Percentiles rank a stretch among this genome's conserved stretches.
Conservation (phyloP, 2,888 invertebrate species). For the Napeogenes sylphis region DNA sequence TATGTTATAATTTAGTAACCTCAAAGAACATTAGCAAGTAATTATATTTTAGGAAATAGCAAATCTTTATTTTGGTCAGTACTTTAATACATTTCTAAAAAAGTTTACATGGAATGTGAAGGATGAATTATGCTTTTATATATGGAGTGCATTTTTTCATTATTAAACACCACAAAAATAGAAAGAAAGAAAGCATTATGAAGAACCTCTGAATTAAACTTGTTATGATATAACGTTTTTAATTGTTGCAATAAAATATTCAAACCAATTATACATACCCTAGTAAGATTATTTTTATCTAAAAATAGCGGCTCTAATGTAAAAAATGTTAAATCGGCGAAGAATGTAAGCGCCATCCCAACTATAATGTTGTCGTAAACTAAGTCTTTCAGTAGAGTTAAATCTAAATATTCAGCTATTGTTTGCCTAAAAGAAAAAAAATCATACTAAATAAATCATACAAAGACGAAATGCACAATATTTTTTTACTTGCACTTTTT, state of each 20-base stretch:
- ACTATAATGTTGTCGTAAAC: conserved; percentile 83
- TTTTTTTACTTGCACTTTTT: background rate
- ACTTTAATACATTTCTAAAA: no score
- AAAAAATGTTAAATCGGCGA: conserved; percentile 83
- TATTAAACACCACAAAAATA: no score
- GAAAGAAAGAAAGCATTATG: background rate
- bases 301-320: conserved; percentile 82
- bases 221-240: no score
- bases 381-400: conserved; percentile 79
- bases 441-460: conserved; percentile 8
- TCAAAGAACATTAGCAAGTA: no score
- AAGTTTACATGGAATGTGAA: no score
- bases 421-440: conserved; percentile 57
- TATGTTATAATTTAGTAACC: no score
- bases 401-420: conserved; percentile 79
- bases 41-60: no score
- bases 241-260: background rate
- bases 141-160: no score
- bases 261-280: conserved; percentile 43
- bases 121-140: no score
- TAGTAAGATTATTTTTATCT: conserved; percentile 70
- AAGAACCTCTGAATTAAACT: background rate
- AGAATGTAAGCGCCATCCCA: conserved; percentile 82
- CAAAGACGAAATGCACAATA: background rate
- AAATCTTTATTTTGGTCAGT: no score